phyloP scores from a whole-genome alignment of 1,140 invertebrate species.

The Anadara kagoshimensis region DNA sequence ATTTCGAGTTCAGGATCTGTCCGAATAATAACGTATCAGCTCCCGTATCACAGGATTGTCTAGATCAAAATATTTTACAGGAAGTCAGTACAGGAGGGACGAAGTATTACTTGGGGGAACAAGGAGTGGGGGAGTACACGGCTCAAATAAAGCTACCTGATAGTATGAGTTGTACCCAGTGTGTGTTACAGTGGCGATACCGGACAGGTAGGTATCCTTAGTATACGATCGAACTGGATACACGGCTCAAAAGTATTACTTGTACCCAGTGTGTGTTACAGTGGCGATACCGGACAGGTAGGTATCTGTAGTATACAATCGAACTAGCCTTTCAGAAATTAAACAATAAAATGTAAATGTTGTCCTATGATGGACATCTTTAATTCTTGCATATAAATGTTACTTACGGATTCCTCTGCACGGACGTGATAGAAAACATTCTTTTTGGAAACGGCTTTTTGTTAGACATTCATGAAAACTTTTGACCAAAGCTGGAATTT shows the following conservation, averaged over 20 bases:
- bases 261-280: constrained; percentile 92
- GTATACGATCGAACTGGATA: too few relatives aligned
- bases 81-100: constrained; percentile 28
- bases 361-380: too few relatives aligned
- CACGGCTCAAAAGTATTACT: constrained; percentile 78
- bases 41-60: constrained; percentile 54
- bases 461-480: neutral
- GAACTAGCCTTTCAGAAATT: too few relatives aligned
- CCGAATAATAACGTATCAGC: constrained; percentile 76
- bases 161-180: constrained; percentile 89
- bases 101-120: constrained; percentile 30
- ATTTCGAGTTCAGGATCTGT: constrained; percentile 64
- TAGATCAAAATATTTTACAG: constrained; percentile 38
- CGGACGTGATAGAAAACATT: too few relatives aligned
- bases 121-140: neutral
- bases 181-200: constrained; percentile 93
- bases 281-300: constrained; percentile 92
- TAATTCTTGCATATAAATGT: too few relatives aligned
- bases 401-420: too few relatives aligned
- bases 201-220: constrained; percentile 80
- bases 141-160: constrained; percentile 78
- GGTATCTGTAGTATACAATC: constrained; percentile 6
- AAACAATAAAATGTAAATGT: too few relatives aligned
- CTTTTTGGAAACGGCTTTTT: neutral
- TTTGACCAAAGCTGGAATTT: too few relatives aligned